Evolutionary conservation across 2,113 vertebrate genomes (phyloP), one percentile per base, ranked within the genome.

Genomic region (Rhabdornis inornatus): DNA sequence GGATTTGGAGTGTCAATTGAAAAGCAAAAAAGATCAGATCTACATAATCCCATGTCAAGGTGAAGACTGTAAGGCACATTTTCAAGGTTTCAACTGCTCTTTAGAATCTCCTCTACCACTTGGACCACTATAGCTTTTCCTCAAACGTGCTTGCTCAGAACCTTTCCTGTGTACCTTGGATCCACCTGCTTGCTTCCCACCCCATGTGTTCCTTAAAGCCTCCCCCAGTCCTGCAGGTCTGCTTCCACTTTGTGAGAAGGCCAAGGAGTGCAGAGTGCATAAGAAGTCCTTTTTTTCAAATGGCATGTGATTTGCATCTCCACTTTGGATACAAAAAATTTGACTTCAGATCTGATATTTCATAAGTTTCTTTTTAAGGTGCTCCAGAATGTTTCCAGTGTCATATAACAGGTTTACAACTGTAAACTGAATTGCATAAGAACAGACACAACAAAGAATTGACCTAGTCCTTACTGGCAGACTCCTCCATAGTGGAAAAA

Each of bases 21-120:
- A 83, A 87, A 75, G 37, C 5, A 50, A 55, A 72, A 59, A 70
- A 22, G 3, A 37, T 31, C 19, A 63, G 40, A 35, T n/a, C 6
- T 11, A 47, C 6, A 3, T 30, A 39, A 68, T 40, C 0, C 1
- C 18, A 45, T 1, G 3, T 39, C 40, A 49, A 61, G 12, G 24
- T 33, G 45, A 81, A 76, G 81, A 56, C 15, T 40, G 8, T 2
- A 53, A 75, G 15, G 28, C 27, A 49, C 19, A 24, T 33, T 53
- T 83, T 27, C 30, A 18, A 78, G 27, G 44, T 35, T 93, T 55
- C 37, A 68, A 19, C n/a, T 30, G 25, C 42, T 82, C 57, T 57
- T 76, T 5, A 72, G 45, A 82, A 35, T 42, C n/a, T 88, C 7
- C 31, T 89, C 63, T 35, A 37, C 5, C 55, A 50, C 18, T 16